Evolutionary conservation across 1,140 invertebrate species (phyloP).

Genomic region (Leptopilina boulardi): DNA sequence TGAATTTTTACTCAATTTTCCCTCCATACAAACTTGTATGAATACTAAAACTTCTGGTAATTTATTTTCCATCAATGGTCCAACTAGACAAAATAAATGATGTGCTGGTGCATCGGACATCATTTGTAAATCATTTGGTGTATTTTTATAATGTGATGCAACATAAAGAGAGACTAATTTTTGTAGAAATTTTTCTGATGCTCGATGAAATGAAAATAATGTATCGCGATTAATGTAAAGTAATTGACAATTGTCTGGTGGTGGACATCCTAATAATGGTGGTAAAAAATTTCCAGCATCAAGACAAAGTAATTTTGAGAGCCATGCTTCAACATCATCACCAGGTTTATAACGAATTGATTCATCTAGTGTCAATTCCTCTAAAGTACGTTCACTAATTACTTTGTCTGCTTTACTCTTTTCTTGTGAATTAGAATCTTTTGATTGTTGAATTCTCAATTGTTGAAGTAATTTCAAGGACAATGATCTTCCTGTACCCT

Average conservation of each 20-base stretch:
- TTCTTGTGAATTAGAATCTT: slow-evolving; percentile 71
- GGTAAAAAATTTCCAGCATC: slow-evolving; percentile 84
- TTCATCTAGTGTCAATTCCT: slow-evolving; percentile 88
- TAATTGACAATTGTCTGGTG: slow-evolving; percentile 92
- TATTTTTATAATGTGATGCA: slow-evolving; percentile 99
- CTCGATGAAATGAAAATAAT: slow-evolving; percentile 97
- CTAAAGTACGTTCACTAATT: slow-evolving; percentile 73
- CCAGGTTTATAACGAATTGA: slow-evolving; percentile 95
- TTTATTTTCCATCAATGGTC: slow-evolving; percentile 85
- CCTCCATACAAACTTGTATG: slow-evolving; percentile 96
- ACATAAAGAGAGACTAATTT: slow-evolving; percentile 95
- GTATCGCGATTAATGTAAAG: slow-evolving; percentile 96
- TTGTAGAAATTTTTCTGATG: slow-evolving; percentile 96
- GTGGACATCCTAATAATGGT: slow-evolving; percentile 87
- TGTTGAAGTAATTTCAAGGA: slow-evolving; percentile 97
- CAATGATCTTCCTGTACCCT: slow-evolving; percentile 97
- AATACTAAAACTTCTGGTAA: slow-evolving; percentile 95
- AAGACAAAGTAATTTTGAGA: slow-evolving; percentile 94
- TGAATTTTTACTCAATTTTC: slow-evolving; percentile 90
- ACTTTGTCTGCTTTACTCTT: slow-evolving; percentile 69
- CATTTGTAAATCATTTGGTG: slow-evolving; percentile 99
- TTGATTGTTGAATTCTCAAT: slow-evolving; percentile 83
- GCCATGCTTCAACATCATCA: slow-evolving; percentile 94
- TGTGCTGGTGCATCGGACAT: slow-evolving; percentile 99
- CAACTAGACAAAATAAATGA: slow-evolving; percentile 96